These are phyloP conservation scores for Spodoptera exigua DNA, from an alignment of 2,888 invertebrate species.

Conservation along the genomic window DNA sequence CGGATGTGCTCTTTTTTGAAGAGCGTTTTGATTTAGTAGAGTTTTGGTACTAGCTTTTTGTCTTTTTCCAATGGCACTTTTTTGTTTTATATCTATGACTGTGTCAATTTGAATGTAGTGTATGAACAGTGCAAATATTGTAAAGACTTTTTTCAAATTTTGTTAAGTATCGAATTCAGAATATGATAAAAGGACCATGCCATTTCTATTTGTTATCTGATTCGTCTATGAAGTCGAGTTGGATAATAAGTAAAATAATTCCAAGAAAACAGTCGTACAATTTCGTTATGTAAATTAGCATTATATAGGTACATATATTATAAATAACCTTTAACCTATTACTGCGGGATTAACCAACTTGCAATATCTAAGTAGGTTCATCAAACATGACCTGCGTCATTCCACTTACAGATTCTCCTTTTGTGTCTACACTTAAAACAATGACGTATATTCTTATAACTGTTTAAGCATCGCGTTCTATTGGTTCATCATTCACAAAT, in stretches of 20 bases:
- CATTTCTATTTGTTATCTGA: too few species aligned
- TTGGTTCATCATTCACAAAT: constrained; percentile 25
- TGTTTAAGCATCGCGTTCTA: constrained; percentile 12
- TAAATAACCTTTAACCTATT: neutral
- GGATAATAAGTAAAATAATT: too few species aligned
- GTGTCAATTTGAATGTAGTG: too few species aligned
- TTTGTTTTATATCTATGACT: too few species aligned
- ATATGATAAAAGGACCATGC: too few species aligned
- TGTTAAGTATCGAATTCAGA: too few species aligned
- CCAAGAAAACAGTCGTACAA: neutral
- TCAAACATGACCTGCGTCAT: constrained; percentile 8
- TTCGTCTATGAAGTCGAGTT: too few species aligned
- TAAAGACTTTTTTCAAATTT: neutral
- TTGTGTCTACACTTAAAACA: constrained; percentile 8
- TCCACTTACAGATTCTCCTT: constrained; percentile 19
- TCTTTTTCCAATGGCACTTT: too few species aligned
- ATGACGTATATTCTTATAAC: constrained; percentile 14
- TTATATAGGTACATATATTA: too few species aligned
- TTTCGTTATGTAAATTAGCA: neutral
- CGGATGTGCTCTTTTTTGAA: constrained; percentile 25
- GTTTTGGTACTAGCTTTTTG: neutral
- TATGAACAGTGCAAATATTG: too few species aligned
- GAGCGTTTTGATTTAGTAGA: constrained; percentile 4
- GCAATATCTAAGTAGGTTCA: neutral
- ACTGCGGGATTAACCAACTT: neutral